A percentile compares a stretch with the other conserved stretches of the same genome.
Evolutionary conservation across 2,888 invertebrate species (phyloP).

Genomic region (Kryphioiulus occultus): DNA sequence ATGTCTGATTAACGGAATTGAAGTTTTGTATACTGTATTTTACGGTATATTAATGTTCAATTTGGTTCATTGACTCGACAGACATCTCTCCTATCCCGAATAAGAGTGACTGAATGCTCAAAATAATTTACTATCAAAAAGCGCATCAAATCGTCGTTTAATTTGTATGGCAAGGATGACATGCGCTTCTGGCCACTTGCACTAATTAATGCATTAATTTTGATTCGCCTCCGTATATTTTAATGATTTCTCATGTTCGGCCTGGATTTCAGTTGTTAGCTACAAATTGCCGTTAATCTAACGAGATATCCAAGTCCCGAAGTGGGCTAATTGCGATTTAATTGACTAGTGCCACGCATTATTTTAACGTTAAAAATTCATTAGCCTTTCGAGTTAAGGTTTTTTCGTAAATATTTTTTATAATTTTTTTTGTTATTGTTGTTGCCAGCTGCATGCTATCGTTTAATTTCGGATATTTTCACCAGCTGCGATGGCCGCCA

Average conservation of each 20-base stretch:
- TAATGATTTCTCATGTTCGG: slow-evolving; percentile 15
- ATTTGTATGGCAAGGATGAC: not conserved
- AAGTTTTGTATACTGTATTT: no score
- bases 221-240: not conserved
- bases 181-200: not conserved
- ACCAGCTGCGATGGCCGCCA: not conserved
- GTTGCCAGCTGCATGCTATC: not conserved
- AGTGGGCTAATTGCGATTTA: not conserved
- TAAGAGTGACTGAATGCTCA: not conserved
- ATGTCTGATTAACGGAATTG: no score
- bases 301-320: not conserved
- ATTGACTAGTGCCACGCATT: slow-evolving; percentile 35
- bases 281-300: not conserved
- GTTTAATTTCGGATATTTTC: not conserved
- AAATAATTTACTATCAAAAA: not conserved
- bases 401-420: not conserved
- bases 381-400: not conserved
- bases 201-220: not conserved
- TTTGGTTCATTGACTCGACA: not conserved
- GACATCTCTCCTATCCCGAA: not conserved
- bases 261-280: not conserved
- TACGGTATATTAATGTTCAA: no score
- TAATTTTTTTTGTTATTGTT: not conserved
- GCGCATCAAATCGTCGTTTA: not conserved
- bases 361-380: slow-evolving; percentile 38